Conservation (phyloP, 2,113 vertebrate genomes). For the Phalacrocorax carbo region DNA sequence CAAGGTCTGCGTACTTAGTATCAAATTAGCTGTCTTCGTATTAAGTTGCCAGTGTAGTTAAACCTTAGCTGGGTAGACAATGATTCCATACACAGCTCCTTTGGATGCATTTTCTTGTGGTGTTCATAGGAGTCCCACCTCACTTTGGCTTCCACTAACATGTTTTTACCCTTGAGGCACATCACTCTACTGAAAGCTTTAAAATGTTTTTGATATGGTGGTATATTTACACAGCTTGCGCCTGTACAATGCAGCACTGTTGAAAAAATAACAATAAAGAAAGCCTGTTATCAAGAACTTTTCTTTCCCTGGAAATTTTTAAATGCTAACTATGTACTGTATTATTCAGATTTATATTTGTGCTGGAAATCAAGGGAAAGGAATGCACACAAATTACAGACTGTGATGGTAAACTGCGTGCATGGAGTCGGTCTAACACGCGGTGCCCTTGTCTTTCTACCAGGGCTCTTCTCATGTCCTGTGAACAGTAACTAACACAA, state of each 20-base stretch:
- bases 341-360: not conserved
- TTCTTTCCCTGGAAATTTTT: not conserved
- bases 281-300: not conserved
- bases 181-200: not conserved
- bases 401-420: not conserved
- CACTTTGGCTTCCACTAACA: not conserved
- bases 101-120: not conserved
- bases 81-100: not conserved
- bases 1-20: not conserved
- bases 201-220: not conserved
- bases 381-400: not conserved
- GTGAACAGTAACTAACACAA: not conserved
- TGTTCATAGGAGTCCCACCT: not conserved
- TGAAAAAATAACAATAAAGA: not conserved
- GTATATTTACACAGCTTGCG: slow-evolving; percentile 22
- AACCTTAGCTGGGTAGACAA: not conserved
- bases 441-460: not conserved
- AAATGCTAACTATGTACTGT: not conserved
- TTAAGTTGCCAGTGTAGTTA: not conserved
- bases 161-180: slow-evolving; percentile 4
- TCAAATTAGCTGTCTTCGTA: not conserved
- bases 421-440: rapidly evolving
- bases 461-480: not conserved
- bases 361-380: not conserved
- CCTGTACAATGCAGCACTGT: not conserved